Evolutionary conservation across 2,888 invertebrate species (phyloP).

Genomic region (Pterobdella sp.): DNA sequence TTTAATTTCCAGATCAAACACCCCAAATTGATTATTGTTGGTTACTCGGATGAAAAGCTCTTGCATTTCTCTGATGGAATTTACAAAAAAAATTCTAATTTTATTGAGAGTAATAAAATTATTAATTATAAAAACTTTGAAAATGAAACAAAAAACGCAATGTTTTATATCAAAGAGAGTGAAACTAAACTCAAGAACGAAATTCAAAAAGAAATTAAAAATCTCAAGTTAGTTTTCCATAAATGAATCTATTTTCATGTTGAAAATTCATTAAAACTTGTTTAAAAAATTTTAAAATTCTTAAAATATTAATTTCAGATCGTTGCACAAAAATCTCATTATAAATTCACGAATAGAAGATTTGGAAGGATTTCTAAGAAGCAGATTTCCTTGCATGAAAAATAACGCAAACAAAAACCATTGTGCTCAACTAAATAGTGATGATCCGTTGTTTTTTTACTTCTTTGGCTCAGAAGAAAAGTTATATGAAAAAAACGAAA

Average conservation of each 20-base stretch:
- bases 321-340: background rate
- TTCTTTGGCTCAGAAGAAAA: too few species aligned
- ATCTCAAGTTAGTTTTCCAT: slow-evolving; percentile 3
- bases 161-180: slow-evolving; percentile 13
- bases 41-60: background rate
- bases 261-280: too few species aligned
- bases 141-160: slow-evolving; percentile 6
- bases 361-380: too few species aligned
- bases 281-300: background rate
- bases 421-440: too few species aligned
- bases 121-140: background rate
- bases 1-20: background rate
- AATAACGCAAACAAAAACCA: too few species aligned
- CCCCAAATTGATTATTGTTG: background rate
- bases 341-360: too few species aligned
- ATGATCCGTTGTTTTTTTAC: too few species aligned
- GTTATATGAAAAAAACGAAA: too few species aligned
- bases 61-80: too few species aligned
- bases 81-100: too few species aligned
- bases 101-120: background rate
- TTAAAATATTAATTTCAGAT: background rate
- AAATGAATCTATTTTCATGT: too few species aligned
- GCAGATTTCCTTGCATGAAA: too few species aligned
- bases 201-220: slow-evolving; percentile 3
- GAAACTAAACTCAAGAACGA: background rate